Conservation (phyloP, 2,888 invertebrate species). For the Julus scanicus region DNA sequence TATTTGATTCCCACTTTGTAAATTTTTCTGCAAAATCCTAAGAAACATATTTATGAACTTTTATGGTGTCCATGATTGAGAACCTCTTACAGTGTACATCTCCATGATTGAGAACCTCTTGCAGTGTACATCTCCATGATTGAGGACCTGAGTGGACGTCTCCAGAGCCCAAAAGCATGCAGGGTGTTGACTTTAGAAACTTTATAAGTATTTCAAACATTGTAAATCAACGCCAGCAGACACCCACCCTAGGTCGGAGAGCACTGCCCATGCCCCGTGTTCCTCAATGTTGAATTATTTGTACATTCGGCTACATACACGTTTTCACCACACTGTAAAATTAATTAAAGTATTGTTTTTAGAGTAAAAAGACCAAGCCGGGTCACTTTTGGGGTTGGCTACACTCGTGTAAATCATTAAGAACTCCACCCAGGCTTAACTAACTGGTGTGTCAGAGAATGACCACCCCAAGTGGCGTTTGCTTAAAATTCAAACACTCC, state of each 20-base stretch:
- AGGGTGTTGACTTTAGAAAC: neutral
- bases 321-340: neutral
- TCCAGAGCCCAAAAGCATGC: neutral
- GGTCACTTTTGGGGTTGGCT: neutral
- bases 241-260: neutral
- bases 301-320: neutral
- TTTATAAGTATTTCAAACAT: neutral
- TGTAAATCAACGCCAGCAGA: neutral
- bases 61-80: too few species aligned
- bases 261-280: neutral
- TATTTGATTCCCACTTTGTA: too few species aligned
- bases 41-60: too few species aligned
- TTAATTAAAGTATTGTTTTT: constrained; percentile 39
- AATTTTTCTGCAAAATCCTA: too few species aligned
- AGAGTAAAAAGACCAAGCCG: neutral
- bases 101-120: neutral
- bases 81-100: too few species aligned
- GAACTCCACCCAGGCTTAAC: constrained; percentile 6
- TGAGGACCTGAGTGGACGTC: neutral
- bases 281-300: neutral
- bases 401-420: neutral
- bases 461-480: constrained; percentile 10
- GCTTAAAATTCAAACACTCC: neutral
- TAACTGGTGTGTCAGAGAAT: neutral
- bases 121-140: too few species aligned